A percentile compares a stretch with the other conserved stretches of the same genome.
phyloP scores from a whole-genome alignment of 2,797 vertebrate species.

The Vipera ursinii region DNA sequence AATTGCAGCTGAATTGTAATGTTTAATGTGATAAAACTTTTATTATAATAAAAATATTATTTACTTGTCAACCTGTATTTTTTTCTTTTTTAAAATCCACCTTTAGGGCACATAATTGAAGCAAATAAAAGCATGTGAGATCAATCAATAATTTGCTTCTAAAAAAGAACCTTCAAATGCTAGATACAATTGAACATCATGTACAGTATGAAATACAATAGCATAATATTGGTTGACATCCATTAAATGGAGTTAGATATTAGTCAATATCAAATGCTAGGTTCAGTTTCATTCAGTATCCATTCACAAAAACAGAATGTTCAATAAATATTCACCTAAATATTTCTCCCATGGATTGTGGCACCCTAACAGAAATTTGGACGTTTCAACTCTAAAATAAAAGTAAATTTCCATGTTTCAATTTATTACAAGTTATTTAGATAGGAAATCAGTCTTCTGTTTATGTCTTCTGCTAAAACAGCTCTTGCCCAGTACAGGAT shows the following conservation, averaged over 20 bases:
- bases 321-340: not conserved
- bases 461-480: not conserved
- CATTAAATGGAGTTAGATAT: not conserved
- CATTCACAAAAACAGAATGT: not conserved
- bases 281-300: not conserved
- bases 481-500: slow-evolving; percentile 48
- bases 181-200: not conserved
- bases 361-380: not conserved
- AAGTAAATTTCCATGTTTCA: not conserved
- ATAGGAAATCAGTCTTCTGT: slow-evolving; percentile 20
- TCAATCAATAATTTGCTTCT: not conserved
- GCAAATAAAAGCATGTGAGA: not conserved
- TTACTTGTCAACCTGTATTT: not conserved
- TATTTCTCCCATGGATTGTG: not conserved
- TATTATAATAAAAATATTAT: not conserved
- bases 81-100: not conserved
- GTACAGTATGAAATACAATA: not conserved
- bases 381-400: not conserved
- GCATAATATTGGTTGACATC: not conserved
- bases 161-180: not conserved
- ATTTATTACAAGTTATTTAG: slow-evolving; percentile 19
- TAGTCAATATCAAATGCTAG: not conserved
- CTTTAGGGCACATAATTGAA: not conserved
- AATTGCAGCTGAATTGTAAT: not conserved
- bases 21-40: not conserved